Evolutionary conservation across 2,888 invertebrate genomes (phyloP).

Genomic region (Phrixothrix hirtus): DNA sequence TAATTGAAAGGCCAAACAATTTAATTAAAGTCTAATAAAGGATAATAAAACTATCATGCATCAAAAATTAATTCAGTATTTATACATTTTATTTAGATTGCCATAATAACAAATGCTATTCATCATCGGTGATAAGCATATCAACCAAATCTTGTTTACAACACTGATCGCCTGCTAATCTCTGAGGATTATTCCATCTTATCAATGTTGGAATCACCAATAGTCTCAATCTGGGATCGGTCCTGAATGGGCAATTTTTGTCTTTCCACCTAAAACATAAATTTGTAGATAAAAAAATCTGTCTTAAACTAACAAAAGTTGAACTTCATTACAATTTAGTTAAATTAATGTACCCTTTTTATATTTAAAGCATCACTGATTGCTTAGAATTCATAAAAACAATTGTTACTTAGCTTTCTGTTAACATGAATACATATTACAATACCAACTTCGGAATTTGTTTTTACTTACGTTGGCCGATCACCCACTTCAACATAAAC

Average conservation of each 20-base stretch:
- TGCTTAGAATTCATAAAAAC: too few species aligned
- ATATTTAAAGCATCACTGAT: too few species aligned
- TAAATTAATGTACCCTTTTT: neutral
- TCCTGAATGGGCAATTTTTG: slow-evolving; percentile 78
- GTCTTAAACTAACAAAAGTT: too few species aligned
- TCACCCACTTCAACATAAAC: slow-evolving; percentile 80
- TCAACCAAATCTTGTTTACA: slow-evolving; percentile 73
- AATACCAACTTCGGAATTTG: neutral
- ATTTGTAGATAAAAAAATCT: too few species aligned
- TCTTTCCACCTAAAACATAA: slow-evolving; percentile 87
- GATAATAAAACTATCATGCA: too few species aligned
- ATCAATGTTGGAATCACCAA: slow-evolving; percentile 82
- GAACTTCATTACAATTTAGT: neutral
- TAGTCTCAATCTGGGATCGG: slow-evolving; percentile 70
- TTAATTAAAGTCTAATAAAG: too few species aligned
- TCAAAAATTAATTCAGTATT: too few species aligned
- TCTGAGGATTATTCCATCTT: slow-evolving; percentile 76
- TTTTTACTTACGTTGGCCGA: slow-evolving; percentile 62
- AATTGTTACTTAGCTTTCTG: too few species aligned
- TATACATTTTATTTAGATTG: neutral
- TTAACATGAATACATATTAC: neutral
- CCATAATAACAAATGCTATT: neutral
- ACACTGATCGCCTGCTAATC: slow-evolving; percentile 79
- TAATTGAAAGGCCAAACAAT: too few species aligned
- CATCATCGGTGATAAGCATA: slow-evolving; percentile 77